A percentile compares a stretch with the other conserved stretches of the same genome.
These are phyloP conservation scores for Sitobion miscanthi DNA, from an alignment of 1,140 invertebrate genomes.

Conservation along the genomic window DNA sequence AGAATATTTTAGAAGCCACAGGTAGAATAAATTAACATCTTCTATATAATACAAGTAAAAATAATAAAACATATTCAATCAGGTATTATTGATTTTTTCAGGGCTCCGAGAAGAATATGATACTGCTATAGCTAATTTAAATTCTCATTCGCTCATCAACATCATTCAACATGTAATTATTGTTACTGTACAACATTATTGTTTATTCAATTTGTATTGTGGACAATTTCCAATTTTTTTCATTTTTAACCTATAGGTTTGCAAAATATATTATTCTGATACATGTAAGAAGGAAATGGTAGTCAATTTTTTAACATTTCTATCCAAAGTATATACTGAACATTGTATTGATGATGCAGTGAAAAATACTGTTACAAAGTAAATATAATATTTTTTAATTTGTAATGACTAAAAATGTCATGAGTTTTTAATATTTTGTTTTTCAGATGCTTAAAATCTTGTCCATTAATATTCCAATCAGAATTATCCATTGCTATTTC, in stretches of 20 bases:
- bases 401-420: neutral
- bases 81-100: neutral
- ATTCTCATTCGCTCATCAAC: neutral
- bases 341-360: slow-evolving; percentile 31
- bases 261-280: slow-evolving; percentile 6
- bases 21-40: neutral
- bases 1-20: neutral
- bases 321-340: neutral
- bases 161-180: slow-evolving; percentile 34
- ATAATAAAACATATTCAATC: neutral
- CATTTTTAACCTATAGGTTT: neutral
- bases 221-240: neutral
- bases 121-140: neutral
- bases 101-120: neutral
- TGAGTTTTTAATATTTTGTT: neutral
- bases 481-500: neutral
- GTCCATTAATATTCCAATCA: neutral
- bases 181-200: neutral
- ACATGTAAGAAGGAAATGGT: neutral
- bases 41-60: neutral
- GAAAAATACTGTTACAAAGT: slow-evolving; percentile 18
- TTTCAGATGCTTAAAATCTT: slow-evolving; percentile 32
- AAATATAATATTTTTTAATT: neutral
- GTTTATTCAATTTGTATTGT: neutral
- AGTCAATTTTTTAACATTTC: neutral